A percentile compares a stretch with the other conserved stretches of the same genome.
These are phyloP conservation scores for Brachypodius melanocephalos DNA, from an alignment of 2,113 vertebrate species.

Conservation along the genomic window DNA sequence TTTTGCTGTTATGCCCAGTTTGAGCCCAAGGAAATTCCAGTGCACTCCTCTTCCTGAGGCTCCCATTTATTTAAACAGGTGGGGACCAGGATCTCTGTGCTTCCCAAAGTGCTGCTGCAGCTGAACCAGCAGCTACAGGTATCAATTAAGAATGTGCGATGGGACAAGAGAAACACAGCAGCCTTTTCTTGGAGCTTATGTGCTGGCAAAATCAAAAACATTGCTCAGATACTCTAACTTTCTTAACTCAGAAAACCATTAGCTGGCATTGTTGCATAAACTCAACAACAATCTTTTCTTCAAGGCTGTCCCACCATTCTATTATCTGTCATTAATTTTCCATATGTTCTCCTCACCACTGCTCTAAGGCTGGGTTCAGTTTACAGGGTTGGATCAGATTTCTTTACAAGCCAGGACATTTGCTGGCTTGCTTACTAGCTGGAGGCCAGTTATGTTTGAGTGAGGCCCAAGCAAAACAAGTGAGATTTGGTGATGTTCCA, in stretches of 20 bases:
- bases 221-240: neutral
- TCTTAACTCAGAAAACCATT: neutral
- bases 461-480: slow-evolving; percentile 59
- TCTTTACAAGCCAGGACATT: slow-evolving; percentile 61
- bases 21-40: slow-evolving; percentile 17
- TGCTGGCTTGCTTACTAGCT: slow-evolving; percentile 59
- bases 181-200: neutral
- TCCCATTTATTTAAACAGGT: slow-evolving; percentile 47
- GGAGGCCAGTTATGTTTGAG: slow-evolving; percentile 59
- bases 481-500: slow-evolving; percentile 43
- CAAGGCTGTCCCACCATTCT: neutral
- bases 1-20: neutral
- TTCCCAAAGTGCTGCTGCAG: slow-evolving; percentile 3
- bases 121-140: neutral
- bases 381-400: slow-evolving; percentile 55
- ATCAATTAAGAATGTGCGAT: neutral
- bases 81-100: neutral
- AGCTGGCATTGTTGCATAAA: slow-evolving; percentile 6
- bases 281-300: neutral
- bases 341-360: neutral
- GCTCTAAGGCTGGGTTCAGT: slow-evolving; percentile 2
- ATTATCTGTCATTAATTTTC: slow-evolving; percentile 57
- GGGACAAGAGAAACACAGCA: neutral
- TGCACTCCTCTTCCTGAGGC: neutral
- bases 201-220: neutral